A percentile compares a stretch with the other conserved stretches of the same genome.
phyloP scores from a whole-genome alignment of 2,888 invertebrate genomes.

The Zaprionus obscuricornis region DNA sequence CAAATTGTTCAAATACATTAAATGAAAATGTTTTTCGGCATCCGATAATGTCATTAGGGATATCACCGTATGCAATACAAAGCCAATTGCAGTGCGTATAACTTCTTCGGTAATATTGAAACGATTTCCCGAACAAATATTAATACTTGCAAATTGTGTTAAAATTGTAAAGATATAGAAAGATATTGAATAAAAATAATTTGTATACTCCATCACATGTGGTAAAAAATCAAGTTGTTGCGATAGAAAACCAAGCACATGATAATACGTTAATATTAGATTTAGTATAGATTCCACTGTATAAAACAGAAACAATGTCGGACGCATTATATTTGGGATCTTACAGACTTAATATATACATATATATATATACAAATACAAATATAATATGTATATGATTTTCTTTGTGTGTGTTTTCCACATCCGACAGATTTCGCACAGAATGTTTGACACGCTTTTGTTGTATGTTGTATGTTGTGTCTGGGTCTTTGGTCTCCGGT shows the following conservation, averaged over 20 bases:
- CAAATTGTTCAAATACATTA: constrained; percentile 10
- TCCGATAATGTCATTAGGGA: constrained; percentile 40
- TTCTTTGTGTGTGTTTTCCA: neutral
- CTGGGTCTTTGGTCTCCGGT: constrained; percentile 25
- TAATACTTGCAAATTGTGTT: constrained; percentile 44
- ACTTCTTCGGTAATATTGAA: constrained; percentile 31
- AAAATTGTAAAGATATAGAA: constrained; percentile 31
- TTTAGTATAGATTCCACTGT: constrained; percentile 32
- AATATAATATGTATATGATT: neutral
- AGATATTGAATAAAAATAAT: constrained; percentile 14
- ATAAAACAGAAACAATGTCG: constrained; percentile 47
- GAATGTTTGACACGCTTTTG: constrained; percentile 67
- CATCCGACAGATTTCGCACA: constrained; percentile 42
- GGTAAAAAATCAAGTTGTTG: constrained; percentile 2
- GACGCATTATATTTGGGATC: constrained; percentile 31
- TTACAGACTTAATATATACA: constrained; percentile 2
- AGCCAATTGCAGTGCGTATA: constrained; percentile 18
- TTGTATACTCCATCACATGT: accelerated
- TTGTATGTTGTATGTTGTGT: too few species aligned
- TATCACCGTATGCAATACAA: constrained; percentile 14
- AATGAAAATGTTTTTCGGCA: constrained; percentile 35
- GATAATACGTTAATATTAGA: constrained; percentile 23
- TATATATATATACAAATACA: neutral
- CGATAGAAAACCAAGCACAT: constrained; percentile 30
- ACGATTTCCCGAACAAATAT: constrained; percentile 39